These are phyloP conservation scores for Tricholauxania praeusta DNA, from an alignment of 2,888 invertebrate genomes.

Conservation along the genomic window DNA sequence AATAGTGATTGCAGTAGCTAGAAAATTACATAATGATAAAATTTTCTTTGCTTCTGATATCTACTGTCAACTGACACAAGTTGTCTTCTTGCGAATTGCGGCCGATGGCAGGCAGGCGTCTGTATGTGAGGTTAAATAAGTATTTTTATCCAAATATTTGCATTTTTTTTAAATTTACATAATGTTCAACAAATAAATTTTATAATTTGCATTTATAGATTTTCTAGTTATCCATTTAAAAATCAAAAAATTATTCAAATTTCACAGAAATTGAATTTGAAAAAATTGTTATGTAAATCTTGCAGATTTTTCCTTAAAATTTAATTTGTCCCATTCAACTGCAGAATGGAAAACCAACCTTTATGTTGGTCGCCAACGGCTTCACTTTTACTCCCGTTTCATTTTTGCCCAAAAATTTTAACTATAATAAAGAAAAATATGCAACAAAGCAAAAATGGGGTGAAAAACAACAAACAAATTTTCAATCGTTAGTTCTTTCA, in stretches of 20 bases:
- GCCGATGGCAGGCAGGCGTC: neutral
- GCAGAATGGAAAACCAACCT: conserved; percentile 38
- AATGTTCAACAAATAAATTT: neutral
- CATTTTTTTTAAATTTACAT: neutral
- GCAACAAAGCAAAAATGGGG: conserved; percentile 35
- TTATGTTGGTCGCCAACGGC: conserved; percentile 35
- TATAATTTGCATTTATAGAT: neutral
- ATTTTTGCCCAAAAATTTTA: conserved; percentile 47
- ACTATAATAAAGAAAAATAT: conserved; percentile 45
- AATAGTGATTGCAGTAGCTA: neutral
- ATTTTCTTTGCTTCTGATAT: conserved; percentile 3
- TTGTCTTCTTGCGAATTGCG: neutral
- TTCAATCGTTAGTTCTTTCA: neutral
- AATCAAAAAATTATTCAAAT: neutral
- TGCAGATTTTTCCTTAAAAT: too few relatives aligned
- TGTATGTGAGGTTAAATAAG: conserved; percentile 47
- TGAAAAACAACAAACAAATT: conserved; percentile 8
- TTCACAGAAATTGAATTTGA: neutral
- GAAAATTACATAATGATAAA: conserved; percentile 30
- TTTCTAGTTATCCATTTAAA: neutral
- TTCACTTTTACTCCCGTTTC: conserved; percentile 36
- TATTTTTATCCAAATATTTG: conserved; percentile 13
- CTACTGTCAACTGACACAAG: neutral
- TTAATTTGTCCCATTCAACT: neutral
- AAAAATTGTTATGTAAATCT: conserved; percentile 31